Conservation (phyloP, 1,140 invertebrate species). For the Atta cephalotes region DNA sequence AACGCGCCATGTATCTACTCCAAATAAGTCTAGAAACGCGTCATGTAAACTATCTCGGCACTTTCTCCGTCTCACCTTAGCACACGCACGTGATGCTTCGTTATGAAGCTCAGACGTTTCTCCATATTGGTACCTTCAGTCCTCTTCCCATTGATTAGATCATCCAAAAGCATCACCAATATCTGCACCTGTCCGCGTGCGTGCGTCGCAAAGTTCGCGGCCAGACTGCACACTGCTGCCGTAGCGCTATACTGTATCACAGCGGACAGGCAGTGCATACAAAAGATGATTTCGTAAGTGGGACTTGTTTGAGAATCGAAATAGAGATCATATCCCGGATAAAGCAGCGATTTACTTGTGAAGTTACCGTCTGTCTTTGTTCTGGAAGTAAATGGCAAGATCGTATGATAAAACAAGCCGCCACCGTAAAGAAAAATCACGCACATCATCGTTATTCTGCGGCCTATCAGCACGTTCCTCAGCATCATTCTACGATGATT, state of each 20-base stretch:
- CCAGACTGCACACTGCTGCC: constrained; percentile 70
- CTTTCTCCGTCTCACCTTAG: constrained; percentile 54
- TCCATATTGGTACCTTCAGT: background rate
- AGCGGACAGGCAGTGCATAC: constrained; percentile 70
- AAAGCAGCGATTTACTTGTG: constrained; percentile 58
- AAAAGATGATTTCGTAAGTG: constrained; percentile 74
- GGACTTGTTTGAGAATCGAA: constrained; percentile 74
- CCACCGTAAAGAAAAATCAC: constrained; percentile 65
- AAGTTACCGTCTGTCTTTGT: background rate
- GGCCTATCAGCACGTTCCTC: constrained; percentile 53
- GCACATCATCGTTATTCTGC: constrained; percentile 54
- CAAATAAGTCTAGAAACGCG: background rate
- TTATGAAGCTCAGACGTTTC: constrained; percentile 36
- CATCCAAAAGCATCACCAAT: constrained; percentile 56
- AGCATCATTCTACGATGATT: constrained; percentile 62
- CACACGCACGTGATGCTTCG: constrained; percentile 58
- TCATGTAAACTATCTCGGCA: background rate
- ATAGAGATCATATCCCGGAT: constrained; percentile 73
- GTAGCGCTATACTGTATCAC: constrained; percentile 73
- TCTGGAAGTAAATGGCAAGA: constrained; percentile 55
- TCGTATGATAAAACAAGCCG: constrained; percentile 63
- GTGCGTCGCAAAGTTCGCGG: constrained; percentile 76
- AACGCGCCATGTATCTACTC: constrained; percentile 35
- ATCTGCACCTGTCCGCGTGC: constrained; percentile 73
- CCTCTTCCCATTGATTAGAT: constrained; percentile 26